Conservation (phyloP, 2,797 vertebrate species). For the Harpagifer antarcticus region DNA sequence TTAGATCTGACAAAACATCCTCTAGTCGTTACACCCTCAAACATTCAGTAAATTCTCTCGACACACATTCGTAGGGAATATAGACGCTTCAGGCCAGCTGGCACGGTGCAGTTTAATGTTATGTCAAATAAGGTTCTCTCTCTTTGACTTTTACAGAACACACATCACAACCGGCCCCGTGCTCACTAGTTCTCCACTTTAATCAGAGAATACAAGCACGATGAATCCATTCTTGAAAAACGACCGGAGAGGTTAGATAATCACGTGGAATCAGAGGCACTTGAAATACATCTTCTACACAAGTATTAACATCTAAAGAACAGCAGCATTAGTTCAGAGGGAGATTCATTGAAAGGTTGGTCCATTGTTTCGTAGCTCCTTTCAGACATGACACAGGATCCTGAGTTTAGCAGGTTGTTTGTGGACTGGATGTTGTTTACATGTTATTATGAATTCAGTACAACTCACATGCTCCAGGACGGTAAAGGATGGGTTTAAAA, state of each 20-base stretch:
- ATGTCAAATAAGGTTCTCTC: too few relatives aligned
- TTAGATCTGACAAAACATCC: too few relatives aligned
- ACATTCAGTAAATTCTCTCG: too few relatives aligned
- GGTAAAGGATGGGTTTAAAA: not conserved
- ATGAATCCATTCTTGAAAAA: not conserved
- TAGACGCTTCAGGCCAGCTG: too few relatives aligned
- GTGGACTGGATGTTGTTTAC: too few relatives aligned
- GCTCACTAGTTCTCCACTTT: not conserved
- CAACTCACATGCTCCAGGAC: accelerated
- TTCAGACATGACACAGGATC: not conserved
- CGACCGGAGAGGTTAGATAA: not conserved
- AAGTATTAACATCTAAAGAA: not conserved
- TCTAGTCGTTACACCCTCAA: too few relatives aligned
- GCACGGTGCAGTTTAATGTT: too few relatives aligned
- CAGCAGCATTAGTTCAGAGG: not conserved
- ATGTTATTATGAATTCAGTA: not conserved
- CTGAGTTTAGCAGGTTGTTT: too few relatives aligned
- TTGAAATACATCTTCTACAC: not conserved
- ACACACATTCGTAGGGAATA: too few relatives aligned
- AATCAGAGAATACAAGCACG: not conserved
- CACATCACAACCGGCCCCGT: too few relatives aligned
- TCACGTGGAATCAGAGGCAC: constrained; percentile 6
- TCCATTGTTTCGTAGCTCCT: not conserved
- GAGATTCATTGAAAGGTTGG: not conserved
- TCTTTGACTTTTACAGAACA: not conserved